Conservation (phyloP, 2,797 vertebrate genomes). For the Girardinus metallicus region DNA sequence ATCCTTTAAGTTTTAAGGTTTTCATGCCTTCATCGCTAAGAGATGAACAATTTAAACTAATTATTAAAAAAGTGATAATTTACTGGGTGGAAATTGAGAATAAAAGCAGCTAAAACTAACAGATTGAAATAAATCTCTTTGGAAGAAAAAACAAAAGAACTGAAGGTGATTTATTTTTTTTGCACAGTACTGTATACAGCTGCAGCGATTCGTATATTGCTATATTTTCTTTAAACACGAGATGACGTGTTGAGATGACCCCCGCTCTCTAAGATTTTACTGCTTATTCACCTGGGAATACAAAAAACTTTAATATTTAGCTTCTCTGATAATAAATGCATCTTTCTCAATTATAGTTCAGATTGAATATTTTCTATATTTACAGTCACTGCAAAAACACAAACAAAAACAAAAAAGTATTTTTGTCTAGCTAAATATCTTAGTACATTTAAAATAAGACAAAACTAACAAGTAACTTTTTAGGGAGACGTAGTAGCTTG, state of each 20-base stretch:
- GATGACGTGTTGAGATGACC: background rate
- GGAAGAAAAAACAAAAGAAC: background rate
- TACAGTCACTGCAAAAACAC: slow-evolving; percentile 44
- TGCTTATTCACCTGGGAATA: slow-evolving; percentile 37
- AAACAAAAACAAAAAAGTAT: too few relatives aligned
- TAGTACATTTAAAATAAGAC: too few relatives aligned
- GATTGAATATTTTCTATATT: slow-evolving; percentile 41
- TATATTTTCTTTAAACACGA: background rate
- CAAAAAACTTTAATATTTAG: slow-evolving; percentile 45
- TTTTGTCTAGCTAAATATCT: too few relatives aligned
- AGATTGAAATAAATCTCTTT: background rate
- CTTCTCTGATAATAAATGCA: slow-evolving; percentile 25
- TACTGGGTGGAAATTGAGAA: background rate
- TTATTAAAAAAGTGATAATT: background rate
- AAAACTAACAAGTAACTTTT: too few relatives aligned
- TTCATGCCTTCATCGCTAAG: background rate
- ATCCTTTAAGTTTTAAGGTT: background rate
- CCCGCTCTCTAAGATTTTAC: background rate
- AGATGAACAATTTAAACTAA: background rate
- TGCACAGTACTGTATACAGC: background rate
- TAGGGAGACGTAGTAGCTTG: too few relatives aligned
- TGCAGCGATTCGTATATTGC: background rate
- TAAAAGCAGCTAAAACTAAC: background rate
- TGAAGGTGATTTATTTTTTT: background rate
- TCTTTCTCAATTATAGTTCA: slow-evolving; percentile 26